A percentile compares a stretch with the other conserved stretches of the same genome.
Conservation (phyloP, 2,888 invertebrate genomes). For the Stenichneumon culpator region DNA sequence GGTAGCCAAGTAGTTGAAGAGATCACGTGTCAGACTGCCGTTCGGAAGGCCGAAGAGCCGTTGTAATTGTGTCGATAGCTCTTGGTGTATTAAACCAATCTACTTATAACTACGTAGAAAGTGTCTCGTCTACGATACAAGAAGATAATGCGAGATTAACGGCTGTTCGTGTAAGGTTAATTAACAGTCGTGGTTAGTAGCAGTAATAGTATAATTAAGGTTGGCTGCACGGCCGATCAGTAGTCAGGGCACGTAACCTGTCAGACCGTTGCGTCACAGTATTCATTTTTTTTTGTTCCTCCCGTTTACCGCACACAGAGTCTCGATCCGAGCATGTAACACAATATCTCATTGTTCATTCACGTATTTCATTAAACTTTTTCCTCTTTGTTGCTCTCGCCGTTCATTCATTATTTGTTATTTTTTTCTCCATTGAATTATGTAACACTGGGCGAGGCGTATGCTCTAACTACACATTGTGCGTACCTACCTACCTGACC, state of each 20-base stretch:
- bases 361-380: neutral
- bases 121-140: conserved; percentile 26
- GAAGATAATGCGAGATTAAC: conserved; percentile 23
- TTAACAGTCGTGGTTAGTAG: neutral
- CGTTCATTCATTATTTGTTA: neutral
- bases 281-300: neutral
- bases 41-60: conserved; percentile 32
- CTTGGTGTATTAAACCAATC: conserved; percentile 25
- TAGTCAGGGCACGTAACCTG: conserved; percentile 28
- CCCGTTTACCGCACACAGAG: neutral
- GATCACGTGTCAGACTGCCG: conserved; percentile 57
- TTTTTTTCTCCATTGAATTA: conserved; percentile 21
- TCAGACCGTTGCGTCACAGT: conserved; percentile 11
- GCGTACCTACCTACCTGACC: neutral
- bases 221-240: conserved; percentile 19
- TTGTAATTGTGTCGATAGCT: conserved; percentile 55
- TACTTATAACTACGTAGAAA: conserved; percentile 21
- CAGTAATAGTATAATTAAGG: conserved; percentile 4
- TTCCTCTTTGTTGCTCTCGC: neutral
- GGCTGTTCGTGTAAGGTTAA: conserved; percentile 24
- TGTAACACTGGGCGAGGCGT: conserved; percentile 18
- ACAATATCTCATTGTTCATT: conserved; percentile 3
- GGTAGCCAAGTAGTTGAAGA: conserved; percentile 32
- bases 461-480: conserved; percentile 9
- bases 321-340: neutral